Evolutionary conservation across 1,140 invertebrate species (phyloP).

Genomic region (Aradophagus sp.): DNA sequence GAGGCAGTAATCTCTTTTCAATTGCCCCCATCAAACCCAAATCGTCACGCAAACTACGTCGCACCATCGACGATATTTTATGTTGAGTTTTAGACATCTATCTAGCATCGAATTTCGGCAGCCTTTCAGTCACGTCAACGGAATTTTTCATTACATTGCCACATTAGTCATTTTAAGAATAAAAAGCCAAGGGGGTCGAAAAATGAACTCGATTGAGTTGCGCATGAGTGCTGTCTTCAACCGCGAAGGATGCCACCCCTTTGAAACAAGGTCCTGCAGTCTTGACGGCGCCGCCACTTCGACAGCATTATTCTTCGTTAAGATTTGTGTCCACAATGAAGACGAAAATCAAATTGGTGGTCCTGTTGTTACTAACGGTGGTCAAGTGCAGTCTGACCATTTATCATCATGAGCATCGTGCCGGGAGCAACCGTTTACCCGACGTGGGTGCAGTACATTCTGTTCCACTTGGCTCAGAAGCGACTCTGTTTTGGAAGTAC

Average conservation of each 20-base stretch:
- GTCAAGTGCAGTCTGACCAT: constrained; percentile 22
- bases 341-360: constrained; percentile 23
- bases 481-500: constrained; percentile 71
- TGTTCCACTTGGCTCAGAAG: constrained; percentile 68
- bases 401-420: constrained; percentile 29
- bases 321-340: not conserved
- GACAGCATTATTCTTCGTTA: constrained; percentile 16
- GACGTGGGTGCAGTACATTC: constrained; percentile 58
- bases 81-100: too few relatives aligned
- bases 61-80: too few relatives aligned
- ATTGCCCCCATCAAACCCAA: too few relatives aligned
- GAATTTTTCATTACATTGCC: not conserved
- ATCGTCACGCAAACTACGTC: too few relatives aligned
- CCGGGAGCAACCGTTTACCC: constrained; percentile 8
- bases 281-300: constrained; percentile 9
- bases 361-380: constrained; percentile 29
- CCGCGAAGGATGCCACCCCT: constrained; percentile 44
- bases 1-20: too few relatives aligned
- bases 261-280: constrained; percentile 34
- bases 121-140: too few relatives aligned
- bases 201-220: constrained; percentile 6
- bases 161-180: constrained; percentile 23
- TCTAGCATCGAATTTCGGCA: too few relatives aligned
- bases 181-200: constrained; percentile 1
- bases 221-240: constrained; percentile 34